Conservation (phyloP, 1,140 invertebrate genomes). For the Euschistus heros region DNA sequence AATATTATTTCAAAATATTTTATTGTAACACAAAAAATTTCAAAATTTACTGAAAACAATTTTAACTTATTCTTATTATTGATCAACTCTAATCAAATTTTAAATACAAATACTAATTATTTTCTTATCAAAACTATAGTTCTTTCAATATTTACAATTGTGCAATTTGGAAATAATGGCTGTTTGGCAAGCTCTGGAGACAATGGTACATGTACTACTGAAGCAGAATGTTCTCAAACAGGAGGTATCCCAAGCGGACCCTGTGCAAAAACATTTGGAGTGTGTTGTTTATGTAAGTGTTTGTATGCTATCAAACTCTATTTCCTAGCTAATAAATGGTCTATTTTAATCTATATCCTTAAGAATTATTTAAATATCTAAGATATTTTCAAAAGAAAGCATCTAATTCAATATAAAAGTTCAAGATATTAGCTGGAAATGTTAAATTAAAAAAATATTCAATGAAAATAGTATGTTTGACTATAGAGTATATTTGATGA, state of each 20-base stretch:
- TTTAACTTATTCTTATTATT: too few species aligned
- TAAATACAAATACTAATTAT: neutral
- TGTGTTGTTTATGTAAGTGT: constrained; percentile 61
- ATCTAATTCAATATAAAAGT: constrained; percentile 13
- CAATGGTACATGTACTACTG: constrained; percentile 62
- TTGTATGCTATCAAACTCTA: too few species aligned
- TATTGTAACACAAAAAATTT: too few species aligned
- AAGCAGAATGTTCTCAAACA: constrained; percentile 51
- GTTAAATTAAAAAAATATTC: too few species aligned
- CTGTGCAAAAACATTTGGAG: constrained; percentile 63
- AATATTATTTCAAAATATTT: too few species aligned
- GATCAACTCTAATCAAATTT: neutral
- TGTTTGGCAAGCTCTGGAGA: constrained; percentile 58
- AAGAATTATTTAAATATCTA: too few species aligned
- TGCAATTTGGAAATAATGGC: constrained; percentile 56
- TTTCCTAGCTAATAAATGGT: too few species aligned
- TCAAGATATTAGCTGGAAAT: too few species aligned
- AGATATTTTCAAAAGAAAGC: neutral
- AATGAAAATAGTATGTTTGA: too few species aligned
- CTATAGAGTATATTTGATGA: too few species aligned
- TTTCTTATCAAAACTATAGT: constrained; percentile 39
- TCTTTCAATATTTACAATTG: constrained; percentile 60
- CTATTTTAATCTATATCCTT: too few species aligned
- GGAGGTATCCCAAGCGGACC: constrained; percentile 58
- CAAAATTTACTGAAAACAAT: too few species aligned